Evolutionary conservation across 2,888 invertebrate genomes (phyloP).

Genomic region (Liodrosophila aerea): DNA sequence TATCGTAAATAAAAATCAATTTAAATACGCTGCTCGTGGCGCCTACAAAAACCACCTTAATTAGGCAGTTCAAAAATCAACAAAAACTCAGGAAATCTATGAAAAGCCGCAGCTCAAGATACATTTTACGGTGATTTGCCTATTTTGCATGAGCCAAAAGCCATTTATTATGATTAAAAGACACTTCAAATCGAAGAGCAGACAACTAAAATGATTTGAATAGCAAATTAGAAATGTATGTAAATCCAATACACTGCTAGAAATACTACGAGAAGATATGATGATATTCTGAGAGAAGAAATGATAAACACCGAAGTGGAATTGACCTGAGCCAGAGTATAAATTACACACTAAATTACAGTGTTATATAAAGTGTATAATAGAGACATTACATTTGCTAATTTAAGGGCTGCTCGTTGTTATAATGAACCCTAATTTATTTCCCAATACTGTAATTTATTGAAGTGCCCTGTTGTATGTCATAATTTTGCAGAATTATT

Average conservation of each 20-base stretch:
- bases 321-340: no score
- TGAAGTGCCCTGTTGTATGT: no score
- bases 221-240: background rate
- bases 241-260: background rate
- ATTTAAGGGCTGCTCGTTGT: background rate
- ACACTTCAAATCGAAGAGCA: conserved; percentile 2
- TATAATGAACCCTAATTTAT: background rate
- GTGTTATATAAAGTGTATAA: no score
- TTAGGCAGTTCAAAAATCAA: conserved; percentile 11
- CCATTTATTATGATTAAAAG: conserved; percentile 9
- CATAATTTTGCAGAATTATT: background rate
- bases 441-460: background rate
- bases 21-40: conserved; percentile 1
- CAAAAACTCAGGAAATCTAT: conserved; percentile 12
- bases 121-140: background rate
- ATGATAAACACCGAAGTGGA: no score
- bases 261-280: no score
- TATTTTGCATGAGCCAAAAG: background rate
- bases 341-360: no score
- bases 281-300: no score
- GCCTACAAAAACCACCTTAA: conserved; percentile 6
- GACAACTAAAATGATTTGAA: background rate
- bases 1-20: conserved; percentile 26
- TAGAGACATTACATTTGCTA: no score
- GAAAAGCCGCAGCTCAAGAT: background rate